Conservation (phyloP, 2,888 invertebrate species). For the Hyles lineata region DNA sequence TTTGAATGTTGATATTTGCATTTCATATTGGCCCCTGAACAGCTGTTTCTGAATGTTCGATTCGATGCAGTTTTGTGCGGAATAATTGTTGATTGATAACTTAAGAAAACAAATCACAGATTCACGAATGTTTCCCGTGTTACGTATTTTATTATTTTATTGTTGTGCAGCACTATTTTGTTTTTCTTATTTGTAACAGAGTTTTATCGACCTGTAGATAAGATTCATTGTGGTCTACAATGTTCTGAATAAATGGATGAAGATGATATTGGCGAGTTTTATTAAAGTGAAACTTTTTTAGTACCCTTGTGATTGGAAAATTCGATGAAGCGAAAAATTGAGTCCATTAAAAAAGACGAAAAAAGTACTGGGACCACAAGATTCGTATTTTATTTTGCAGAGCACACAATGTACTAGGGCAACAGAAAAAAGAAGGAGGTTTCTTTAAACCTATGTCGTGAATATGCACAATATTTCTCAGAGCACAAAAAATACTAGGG, state of each 20-base stretch:
- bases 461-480: too few relatives aligned
- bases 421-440: too few relatives aligned
- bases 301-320: too few relatives aligned
- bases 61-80: not conserved
- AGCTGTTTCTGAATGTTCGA: not conserved
- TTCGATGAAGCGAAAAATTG: too few relatives aligned
- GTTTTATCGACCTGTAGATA: slow-evolving; percentile 78
- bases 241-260: slow-evolving; percentile 81
- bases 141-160: slow-evolving; percentile 73
- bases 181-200: slow-evolving; percentile 78
- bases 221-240: slow-evolving; percentile 72
- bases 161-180: slow-evolving; percentile 79
- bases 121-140: slow-evolving; percentile 46
- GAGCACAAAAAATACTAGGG: too few relatives aligned
- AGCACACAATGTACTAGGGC: too few relatives aligned
- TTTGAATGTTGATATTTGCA: slow-evolving; percentile 14
- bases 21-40: slow-evolving; percentile 13
- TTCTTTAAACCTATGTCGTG: too few relatives aligned
- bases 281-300: slow-evolving; percentile 35
- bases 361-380: too few relatives aligned
- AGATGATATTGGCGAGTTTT: slow-evolving; percentile 49
- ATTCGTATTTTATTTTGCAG: too few relatives aligned
- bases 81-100: slow-evolving; percentile 15
- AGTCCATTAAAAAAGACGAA: too few relatives aligned
- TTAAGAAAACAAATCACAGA: slow-evolving; percentile 7